Base-by-base conservation (phyloP, 1,140 invertebrate species). In the Drosophila sechellia region DNA sequence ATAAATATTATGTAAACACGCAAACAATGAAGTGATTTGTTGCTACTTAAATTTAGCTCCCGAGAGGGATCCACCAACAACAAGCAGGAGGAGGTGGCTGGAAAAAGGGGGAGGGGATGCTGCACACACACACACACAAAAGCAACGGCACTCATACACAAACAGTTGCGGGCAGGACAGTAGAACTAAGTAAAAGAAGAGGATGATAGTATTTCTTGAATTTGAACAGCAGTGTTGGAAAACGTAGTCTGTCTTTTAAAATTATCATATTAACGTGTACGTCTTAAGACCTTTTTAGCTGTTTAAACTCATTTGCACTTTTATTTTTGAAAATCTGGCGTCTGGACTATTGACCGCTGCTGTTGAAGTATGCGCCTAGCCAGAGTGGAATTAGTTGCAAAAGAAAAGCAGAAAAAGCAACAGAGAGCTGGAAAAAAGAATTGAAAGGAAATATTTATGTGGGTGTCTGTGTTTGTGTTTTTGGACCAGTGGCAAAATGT, bases 1-100 rank as follows among this genome's bases (percentile, higher is more conserved):
- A 87, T 83, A 89, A 87, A 87, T 87, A 84, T 89, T 87, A 84
- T 89, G 83, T 87, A 87, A 87, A 87, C 83, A 87, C 84, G 84
- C 83, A 87, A 87, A 87, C 83, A 87, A 87, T 87, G 77, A 87
- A 87, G 84, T 87, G 83, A 87, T 87, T 87, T 87, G 83, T 87
- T 89, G 83, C 83, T 87, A 87, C 83, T 87, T 89, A 84, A 89
- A 87, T 87, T 83, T 87, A 77, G 83, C 83, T 68, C 84, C 71
- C 68, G 76, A 81, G 70, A 79, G 75, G 48, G 45, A 39, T 64
- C 27, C 59, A 77, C 46, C 61, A 80, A 50, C 37, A 63, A 31
- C 43, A 75, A 46, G 15, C 6, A 22, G 40, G 11, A 27, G 22
- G 64, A 42, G 22, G 13, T n/a, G 48, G 15, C 35, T 17, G 4